These are phyloP conservation scores for Peromyscus maniculatus DNA, from an alignment of 2,113 vertebrate species.

Conservation along the genomic window DNA sequence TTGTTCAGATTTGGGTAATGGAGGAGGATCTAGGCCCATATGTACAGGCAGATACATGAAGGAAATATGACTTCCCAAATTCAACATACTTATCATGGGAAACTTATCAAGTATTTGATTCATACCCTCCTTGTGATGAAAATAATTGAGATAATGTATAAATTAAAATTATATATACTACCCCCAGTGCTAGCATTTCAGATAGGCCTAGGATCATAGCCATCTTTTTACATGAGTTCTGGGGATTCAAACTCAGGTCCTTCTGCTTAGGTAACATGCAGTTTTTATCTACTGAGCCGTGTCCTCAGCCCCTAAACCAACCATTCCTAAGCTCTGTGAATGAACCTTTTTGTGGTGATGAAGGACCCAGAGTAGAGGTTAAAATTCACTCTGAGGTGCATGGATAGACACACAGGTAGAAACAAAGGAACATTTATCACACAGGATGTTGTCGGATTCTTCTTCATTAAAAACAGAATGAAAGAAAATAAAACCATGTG, in stretches of 20 bases:
- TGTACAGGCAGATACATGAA: not conserved
- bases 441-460: not conserved
- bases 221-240: not conserved
- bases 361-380: not conserved
- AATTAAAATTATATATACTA: not conserved
- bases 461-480: slow-evolving; percentile 49
- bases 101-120: not conserved
- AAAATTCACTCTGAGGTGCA: slow-evolving; percentile 53
- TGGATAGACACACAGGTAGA: not conserved
- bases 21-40: not conserved
- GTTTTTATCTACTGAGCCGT: not conserved
- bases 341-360: not conserved
- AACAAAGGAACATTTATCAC: not conserved
- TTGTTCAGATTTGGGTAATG: not conserved
- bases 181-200: not conserved
- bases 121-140: not conserved
- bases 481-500: not conserved
- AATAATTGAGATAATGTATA: not conserved
- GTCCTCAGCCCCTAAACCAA: not conserved
- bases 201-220: not conserved
- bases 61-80: not conserved
- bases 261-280: not conserved
- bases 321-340: not conserved
- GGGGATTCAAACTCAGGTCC: not conserved
- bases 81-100: not conserved